phyloP scores from a whole-genome alignment of 2,888 invertebrate species.

The Chaetogeoica ovagalla region DNA sequence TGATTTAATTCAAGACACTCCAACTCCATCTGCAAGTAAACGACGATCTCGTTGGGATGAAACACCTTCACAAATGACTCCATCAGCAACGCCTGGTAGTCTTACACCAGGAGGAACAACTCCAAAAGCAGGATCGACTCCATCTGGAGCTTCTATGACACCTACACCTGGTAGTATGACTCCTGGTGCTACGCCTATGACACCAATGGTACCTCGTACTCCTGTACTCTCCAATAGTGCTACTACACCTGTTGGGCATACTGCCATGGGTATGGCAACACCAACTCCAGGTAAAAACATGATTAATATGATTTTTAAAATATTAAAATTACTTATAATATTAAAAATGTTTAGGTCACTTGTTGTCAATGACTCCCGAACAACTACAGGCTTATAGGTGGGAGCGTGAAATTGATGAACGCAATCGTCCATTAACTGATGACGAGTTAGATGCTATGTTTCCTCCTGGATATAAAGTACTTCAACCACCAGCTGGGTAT shows the following conservation, averaged over 20 bases:
- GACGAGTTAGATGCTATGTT: slow-evolving; percentile 98
- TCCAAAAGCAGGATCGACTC: slow-evolving; percentile 55
- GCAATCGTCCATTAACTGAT: slow-evolving; percentile 93
- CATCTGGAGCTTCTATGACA: slow-evolving; percentile 58
- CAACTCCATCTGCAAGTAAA: slow-evolving; percentile 87
- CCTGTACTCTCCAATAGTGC: slow-evolving; percentile 61
- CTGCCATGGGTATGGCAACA: slow-evolving; percentile 98
- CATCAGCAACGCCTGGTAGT: slow-evolving; percentile 60
- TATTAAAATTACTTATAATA: not conserved
- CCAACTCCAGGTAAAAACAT: slow-evolving; percentile 76
- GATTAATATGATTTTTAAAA: not conserved
- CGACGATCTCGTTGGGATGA: slow-evolving; percentile 98
- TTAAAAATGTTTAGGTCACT: slow-evolving; percentile 65
- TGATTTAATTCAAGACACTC: slow-evolving; percentile 77
- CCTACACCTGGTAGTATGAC: slow-evolving; percentile 64
- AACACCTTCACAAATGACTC: slow-evolving; percentile 74
- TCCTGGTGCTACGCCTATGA: slow-evolving; percentile 59
- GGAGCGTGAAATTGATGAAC: slow-evolving; percentile 98
- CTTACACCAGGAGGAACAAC: slow-evolving; percentile 63
- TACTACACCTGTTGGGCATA: slow-evolving; percentile 83
- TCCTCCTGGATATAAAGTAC: slow-evolving; percentile 95
- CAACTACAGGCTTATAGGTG: slow-evolving; percentile 96
- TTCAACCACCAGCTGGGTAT: slow-evolving; percentile 93
- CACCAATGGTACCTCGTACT: slow-evolving; percentile 56
- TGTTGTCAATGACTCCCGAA: slow-evolving; percentile 98